Percentiles rank a stretch among this genome's conserved stretches.
Evolutionary conservation across 2,797 vertebrate species (phyloP).

Genomic region (Aratinga solstitialis): DNA sequence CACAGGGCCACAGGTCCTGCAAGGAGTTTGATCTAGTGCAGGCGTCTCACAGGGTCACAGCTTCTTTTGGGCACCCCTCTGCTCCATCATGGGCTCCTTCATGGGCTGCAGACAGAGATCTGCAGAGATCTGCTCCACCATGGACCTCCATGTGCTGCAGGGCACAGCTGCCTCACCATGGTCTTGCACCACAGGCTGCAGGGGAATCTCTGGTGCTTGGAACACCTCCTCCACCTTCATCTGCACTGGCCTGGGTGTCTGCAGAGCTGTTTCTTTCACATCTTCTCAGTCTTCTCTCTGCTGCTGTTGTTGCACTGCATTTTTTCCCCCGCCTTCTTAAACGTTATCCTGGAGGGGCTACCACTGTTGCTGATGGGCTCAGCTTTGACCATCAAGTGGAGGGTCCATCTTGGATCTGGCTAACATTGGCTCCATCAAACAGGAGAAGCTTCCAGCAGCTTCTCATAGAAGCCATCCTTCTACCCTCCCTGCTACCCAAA

Average conservation of each 20-base stretch:
- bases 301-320: rapidly evolving
- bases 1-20: neutral
- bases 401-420: rapidly evolving
- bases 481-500: neutral
- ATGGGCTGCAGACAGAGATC: neutral
- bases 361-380: rapidly evolving
- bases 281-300: neutral
- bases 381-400: rapidly evolving
- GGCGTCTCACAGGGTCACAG: rapidly evolving
- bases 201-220: neutral
- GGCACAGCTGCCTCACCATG: neutral
- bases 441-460: neutral
- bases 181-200: neutral
- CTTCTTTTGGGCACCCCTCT: neutral
- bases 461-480: neutral
- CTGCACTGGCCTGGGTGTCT: neutral
- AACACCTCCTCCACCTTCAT: neutral
- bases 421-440: neutral
- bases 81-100: neutral
- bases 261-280: neutral
- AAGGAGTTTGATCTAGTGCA: neutral
- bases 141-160: neutral
- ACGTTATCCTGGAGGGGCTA: rapidly evolving
- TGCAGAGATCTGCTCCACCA: neutral
- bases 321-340: neutral